phyloP scores from a whole-genome alignment of 2,797 vertebrate species.

The Gallinago stenura region DNA sequence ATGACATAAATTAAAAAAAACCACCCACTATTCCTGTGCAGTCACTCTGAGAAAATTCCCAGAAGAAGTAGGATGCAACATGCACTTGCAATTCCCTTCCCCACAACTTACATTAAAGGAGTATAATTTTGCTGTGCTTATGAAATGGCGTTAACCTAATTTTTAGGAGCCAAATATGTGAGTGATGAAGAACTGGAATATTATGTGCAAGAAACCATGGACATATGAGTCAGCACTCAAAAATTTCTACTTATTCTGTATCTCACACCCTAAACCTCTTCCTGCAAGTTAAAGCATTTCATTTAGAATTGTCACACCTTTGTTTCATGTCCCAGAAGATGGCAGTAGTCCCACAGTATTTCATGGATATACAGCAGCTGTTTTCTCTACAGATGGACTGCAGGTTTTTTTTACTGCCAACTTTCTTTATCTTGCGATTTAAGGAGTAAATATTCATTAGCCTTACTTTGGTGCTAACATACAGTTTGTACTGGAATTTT shows the following conservation, averaged over 20 bases:
- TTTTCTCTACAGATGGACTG: not conserved
- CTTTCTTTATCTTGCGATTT: not conserved
- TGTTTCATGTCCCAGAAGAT: slow-evolving; percentile 57
- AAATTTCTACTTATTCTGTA: not conserved
- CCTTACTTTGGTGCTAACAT: not conserved
- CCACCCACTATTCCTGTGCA: accelerated
- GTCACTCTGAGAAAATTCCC: not conserved
- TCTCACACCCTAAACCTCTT: not conserved
- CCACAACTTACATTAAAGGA: not conserved
- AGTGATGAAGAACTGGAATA: not conserved
- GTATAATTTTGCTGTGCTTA: not conserved
- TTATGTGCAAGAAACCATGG: not conserved
- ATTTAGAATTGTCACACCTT: accelerated
- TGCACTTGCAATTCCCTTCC: not conserved
- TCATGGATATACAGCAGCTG: accelerated
- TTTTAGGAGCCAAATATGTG: not conserved
- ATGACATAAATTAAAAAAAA: not conserved
- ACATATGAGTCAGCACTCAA: not conserved
- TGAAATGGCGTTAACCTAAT: not conserved
- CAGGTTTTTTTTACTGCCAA: accelerated
- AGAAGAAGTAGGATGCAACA: not conserved
- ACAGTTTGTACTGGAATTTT: not conserved
- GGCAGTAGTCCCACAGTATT: slow-evolving; percentile 63
- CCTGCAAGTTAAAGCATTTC: accelerated
- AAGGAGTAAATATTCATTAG: not conserved